These are phyloP conservation scores for Lathamus discolor DNA, from an alignment of 2,113 vertebrate genomes.

Conservation along the genomic window DNA sequence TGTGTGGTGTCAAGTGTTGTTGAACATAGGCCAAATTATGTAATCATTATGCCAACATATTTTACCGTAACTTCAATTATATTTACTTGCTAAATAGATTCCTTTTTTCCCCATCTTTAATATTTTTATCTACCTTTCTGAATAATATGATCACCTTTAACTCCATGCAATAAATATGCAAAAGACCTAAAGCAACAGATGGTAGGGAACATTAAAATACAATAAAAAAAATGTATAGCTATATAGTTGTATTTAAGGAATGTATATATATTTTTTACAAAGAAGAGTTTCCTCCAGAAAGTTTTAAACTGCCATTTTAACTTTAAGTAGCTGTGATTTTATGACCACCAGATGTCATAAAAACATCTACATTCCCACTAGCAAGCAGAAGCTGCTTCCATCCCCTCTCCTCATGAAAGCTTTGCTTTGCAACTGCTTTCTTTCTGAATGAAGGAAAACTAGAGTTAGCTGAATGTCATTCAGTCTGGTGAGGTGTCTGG, in stretches of 20 bases:
- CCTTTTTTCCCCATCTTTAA: background rate
- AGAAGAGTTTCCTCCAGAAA: background rate
- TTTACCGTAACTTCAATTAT: background rate
- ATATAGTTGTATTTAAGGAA: no score
- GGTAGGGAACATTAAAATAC: background rate
- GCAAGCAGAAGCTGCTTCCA: background rate
- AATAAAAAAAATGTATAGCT: background rate
- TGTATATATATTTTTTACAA: background rate
- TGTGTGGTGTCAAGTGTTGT: rapidly evolving
- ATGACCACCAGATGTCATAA: slow-evolving; percentile 25
- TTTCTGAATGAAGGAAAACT: background rate
- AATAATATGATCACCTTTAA: background rate
- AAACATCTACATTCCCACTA: background rate
- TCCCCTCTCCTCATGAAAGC: background rate
- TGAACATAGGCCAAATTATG: background rate
- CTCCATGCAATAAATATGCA: background rate
- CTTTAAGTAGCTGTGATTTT: background rate
- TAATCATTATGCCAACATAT: background rate
- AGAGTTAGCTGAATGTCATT: background rate
- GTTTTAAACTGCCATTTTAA: background rate
- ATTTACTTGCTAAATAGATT: background rate
- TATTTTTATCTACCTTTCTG: background rate
- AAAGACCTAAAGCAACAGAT: background rate
- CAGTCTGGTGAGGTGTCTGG: background rate
- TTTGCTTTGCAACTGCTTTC: background rate